Conservation (phyloP, 2,113 vertebrate genomes). For the Meles meles region DNA sequence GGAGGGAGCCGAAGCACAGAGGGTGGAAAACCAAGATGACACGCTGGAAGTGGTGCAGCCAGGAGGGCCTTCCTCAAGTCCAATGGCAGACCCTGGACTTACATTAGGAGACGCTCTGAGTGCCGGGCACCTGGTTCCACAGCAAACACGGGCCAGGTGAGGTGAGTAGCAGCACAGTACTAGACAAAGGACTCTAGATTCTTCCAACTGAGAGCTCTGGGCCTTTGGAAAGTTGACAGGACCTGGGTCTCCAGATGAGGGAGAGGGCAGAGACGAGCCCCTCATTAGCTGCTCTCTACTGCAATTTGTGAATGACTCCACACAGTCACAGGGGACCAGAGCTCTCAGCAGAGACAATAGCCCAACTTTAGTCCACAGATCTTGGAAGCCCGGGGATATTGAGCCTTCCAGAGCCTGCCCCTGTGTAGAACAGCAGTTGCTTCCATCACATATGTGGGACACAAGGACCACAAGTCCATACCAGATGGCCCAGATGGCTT, state of each 20-base stretch:
- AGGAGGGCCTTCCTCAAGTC: neutral
- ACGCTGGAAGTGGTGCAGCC: neutral
- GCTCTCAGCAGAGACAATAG: neutral
- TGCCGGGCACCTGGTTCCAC: rapidly evolving
- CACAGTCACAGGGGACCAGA: rapidly evolving
- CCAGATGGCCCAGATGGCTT: neutral
- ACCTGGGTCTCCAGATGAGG: neutral
- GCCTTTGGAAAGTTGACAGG: neutral
- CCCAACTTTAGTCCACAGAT: neutral
- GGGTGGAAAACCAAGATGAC: neutral
- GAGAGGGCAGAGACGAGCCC: neutral
- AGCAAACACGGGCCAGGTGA: neutral
- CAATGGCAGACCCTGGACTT: neutral
- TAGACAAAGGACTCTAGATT: neutral
- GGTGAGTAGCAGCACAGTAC: no score
- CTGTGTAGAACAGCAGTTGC: neutral
- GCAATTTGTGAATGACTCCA: neutral
- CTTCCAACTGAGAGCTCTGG: neutral
- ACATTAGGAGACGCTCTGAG: rapidly evolving
- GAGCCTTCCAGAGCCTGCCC: neutral
- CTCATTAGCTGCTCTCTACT: rapidly evolving
- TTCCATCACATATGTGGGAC: neutral
- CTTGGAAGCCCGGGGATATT: neutral
- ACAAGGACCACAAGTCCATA: neutral
- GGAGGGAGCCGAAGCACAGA: neutral